Evolutionary conservation across 2,113 vertebrate genomes (phyloP).

Genomic region (Sturnira hondurensis): DNA sequence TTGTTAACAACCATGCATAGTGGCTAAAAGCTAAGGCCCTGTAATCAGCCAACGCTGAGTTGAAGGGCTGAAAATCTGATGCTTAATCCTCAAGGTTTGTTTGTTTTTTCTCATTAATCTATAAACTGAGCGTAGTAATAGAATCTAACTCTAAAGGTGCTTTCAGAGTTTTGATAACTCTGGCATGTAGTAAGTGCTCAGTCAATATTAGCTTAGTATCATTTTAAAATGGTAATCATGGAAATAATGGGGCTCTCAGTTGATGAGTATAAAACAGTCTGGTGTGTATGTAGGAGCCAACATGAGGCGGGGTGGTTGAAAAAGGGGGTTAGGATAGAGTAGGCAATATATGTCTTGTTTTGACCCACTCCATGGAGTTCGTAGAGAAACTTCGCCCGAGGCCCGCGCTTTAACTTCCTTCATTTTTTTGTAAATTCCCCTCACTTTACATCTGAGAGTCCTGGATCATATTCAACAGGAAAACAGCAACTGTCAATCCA

Average conservation of each 20-base stretch:
- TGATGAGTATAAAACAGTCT: not conserved
- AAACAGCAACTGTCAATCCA: conserved; percentile 65
- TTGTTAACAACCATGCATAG: too few relatives aligned
- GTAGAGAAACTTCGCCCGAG: not conserved
- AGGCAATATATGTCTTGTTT: not conserved
- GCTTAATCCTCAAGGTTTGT: not conserved
- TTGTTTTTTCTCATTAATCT: not conserved
- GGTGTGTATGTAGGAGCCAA: not conserved
- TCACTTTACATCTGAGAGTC: conserved; percentile 60
- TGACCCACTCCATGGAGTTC: too few relatives aligned
- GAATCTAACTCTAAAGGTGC: not conserved
- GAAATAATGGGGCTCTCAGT: not conserved
- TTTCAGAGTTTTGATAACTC: not conserved
- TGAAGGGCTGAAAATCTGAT: not conserved
- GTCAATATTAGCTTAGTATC: not conserved
- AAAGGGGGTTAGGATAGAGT: not conserved
- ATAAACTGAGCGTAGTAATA: not conserved
- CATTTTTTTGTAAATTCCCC: conserved; percentile 49
- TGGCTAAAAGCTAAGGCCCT: not conserved
- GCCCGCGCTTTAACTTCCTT: conserved; percentile 41
- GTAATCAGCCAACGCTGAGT: not conserved
- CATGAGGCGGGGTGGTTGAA: rapidly evolving
- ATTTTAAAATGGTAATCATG: not conserved
- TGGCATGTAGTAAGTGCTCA: not conserved
- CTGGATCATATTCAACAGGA: conserved; percentile 72